These are phyloP conservation scores for Aphelenchoides fujianensis DNA, from an alignment of 1,140 invertebrate species.

Conservation along the genomic window DNA sequence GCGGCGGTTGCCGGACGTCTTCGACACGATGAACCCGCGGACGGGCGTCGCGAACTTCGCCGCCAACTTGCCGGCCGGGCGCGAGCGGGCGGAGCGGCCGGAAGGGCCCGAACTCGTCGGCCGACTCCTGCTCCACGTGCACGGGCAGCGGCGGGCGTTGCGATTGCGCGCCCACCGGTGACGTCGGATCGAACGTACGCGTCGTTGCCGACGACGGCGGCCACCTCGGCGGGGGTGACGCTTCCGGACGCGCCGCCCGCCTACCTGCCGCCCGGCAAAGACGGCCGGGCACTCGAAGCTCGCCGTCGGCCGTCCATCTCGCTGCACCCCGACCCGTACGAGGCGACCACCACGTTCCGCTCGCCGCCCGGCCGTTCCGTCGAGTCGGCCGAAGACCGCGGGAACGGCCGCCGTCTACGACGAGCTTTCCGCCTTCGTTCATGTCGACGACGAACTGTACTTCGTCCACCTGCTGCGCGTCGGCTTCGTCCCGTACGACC, in stretches of 20 bases:
- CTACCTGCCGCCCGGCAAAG: slow-evolving; percentile 4
- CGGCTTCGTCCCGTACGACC: background rate
- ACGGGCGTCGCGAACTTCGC: background rate
- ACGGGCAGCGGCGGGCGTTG: background rate
- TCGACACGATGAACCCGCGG: slow-evolving; percentile 19
- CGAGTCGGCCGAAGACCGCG: background rate
- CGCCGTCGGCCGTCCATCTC: background rate
- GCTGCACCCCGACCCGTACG: background rate
- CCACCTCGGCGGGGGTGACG: background rate
- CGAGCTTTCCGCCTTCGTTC: background rate
- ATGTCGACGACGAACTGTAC: background rate
- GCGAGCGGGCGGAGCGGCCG: too few species aligned
- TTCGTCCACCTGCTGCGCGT: background rate
- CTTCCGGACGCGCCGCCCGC: background rate
- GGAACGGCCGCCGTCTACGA: background rate
- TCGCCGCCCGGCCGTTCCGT: background rate
- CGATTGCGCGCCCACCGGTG: background rate
- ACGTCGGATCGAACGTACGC: background rate
- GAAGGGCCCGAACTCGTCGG: background rate
- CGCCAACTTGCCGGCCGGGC: background rate
- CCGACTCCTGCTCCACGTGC: slow-evolving; percentile 5
- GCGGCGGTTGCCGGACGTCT: background rate
- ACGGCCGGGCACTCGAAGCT: background rate
- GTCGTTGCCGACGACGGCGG: slow-evolving; percentile 4
- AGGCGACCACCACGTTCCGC: background rate